Evolutionary conservation across 2,113 vertebrate genomes (phyloP).

Genomic region (Eretmochelys imbricata): DNA sequence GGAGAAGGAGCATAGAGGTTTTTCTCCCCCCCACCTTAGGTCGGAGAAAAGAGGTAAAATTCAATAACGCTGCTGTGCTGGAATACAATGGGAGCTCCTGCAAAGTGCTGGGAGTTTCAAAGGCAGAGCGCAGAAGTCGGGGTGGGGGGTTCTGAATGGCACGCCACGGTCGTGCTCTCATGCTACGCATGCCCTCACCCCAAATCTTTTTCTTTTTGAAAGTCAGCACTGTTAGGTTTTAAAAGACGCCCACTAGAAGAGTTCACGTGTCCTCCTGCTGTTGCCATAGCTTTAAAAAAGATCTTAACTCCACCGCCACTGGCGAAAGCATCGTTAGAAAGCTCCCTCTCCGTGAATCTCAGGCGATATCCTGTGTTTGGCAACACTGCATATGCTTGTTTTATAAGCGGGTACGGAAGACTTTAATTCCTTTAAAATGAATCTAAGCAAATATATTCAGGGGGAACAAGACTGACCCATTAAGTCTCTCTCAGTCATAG

Average conservation of each 20-base stretch:
- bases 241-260: not conserved
- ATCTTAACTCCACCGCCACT: not conserved
- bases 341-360: not conserved
- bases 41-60: not conserved
- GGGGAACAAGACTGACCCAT: not conserved
- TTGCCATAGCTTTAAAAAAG: not conserved
- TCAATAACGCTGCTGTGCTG: not conserved
- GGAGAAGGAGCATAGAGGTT: not conserved
- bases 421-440: not conserved
- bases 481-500: not conserved
- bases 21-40: not conserved
- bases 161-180: too few species aligned
- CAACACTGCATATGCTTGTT: not conserved
- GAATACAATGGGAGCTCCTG: not conserved
- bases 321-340: not conserved
- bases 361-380: not conserved
- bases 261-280: not conserved
- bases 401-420: not conserved
- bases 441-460: not conserved
- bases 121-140: not conserved
- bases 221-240: too few species aligned
- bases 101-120: not conserved
- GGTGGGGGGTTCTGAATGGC: not conserved
- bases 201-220: not conserved
- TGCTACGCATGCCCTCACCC: too few species aligned